Conservation (phyloP, 2,888 invertebrate species). For the Drosophila gaucha region DNA sequence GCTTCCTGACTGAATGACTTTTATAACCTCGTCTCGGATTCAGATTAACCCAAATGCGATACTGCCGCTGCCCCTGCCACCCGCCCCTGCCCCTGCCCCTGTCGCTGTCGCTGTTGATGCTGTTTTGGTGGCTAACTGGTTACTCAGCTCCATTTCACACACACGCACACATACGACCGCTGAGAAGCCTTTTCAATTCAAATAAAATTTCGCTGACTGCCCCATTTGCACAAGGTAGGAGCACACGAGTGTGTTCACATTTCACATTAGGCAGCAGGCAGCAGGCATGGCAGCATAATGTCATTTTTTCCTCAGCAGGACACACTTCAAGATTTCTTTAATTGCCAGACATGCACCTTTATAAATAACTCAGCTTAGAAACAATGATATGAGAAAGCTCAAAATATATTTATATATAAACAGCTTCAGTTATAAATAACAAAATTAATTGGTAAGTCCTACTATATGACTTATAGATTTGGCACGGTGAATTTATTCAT, state of each 20-base stretch:
- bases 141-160: constrained; percentile 9
- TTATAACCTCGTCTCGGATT: constrained; percentile 73
- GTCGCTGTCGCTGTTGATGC: constrained; percentile 21
- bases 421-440: too few relatives aligned
- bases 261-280: constrained; percentile 30
- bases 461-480: too few relatives aligned
- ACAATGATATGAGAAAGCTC: too few relatives aligned
- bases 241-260: constrained; percentile 30
- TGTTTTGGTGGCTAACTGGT: constrained; percentile 34
- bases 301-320: constrained; percentile 16
- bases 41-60: constrained; percentile 72
- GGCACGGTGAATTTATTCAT: too few relatives aligned
- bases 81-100: constrained; percentile 13
- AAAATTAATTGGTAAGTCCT: too few relatives aligned
- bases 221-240: constrained; percentile 49
- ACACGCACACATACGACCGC: constrained; percentile 3
- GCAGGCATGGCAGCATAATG: constrained; percentile 20
- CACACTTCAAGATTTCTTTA: constrained; percentile 5
- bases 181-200: constrained; percentile 50
- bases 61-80: constrained; percentile 29
- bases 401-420: too few relatives aligned
- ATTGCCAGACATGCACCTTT: constrained; percentile 2
- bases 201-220: constrained; percentile 69
- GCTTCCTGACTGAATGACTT: constrained; percentile 78
- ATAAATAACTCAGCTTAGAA: too few relatives aligned